Base-by-base conservation (phyloP, 2,888 invertebrate species). In the Zele albiditarsus region DNA sequence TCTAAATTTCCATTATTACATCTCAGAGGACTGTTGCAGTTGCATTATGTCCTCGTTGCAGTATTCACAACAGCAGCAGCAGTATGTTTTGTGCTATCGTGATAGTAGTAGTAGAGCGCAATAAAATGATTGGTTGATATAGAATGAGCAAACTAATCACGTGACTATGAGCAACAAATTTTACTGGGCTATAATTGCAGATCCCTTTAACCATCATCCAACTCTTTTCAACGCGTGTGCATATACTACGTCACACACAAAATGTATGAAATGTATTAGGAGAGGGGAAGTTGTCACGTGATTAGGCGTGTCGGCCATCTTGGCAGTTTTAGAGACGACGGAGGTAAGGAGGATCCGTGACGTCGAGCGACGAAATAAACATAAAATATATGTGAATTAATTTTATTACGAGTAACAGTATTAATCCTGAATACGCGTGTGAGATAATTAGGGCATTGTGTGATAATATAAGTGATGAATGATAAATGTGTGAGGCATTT, bases 301-400 rank as follows among this genome's bases (percentile, higher is more conserved):
- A 86, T 80, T 79, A 74, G 67, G 49, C 62, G 53, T 69, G 74
- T 62, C 79, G 79, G 86, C 86, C 86, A 86, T 86, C 85, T 86
- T 86, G 84, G 82, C 82, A 85, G 85, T 86, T 86, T 85, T 84
- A 84, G 84, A 83, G 84, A 83, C 83, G 77, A 76, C 83, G 81
- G 82, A 85, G 82, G 84, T 81, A 83, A 84, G 85, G 85, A 86
- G 83, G 83, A 68, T 83, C 81, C 81, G 84, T 86, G 86, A 86
- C 86, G 85, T 86, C 84, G 83, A 78, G 49, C 57, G 78, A 53
- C 80, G 80, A 82, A 86, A 82, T 85, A 84, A 86, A 85, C 84
- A 85, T 77, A 82, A 82, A 79, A 81, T 84, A 82, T 80, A 84
- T 82, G 84, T 84, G 82, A 83, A 80, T 80, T 81, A 46, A 62